Conservation (phyloP, 2,113 vertebrate genomes). For the Psilopsiagon aurifrons region DNA sequence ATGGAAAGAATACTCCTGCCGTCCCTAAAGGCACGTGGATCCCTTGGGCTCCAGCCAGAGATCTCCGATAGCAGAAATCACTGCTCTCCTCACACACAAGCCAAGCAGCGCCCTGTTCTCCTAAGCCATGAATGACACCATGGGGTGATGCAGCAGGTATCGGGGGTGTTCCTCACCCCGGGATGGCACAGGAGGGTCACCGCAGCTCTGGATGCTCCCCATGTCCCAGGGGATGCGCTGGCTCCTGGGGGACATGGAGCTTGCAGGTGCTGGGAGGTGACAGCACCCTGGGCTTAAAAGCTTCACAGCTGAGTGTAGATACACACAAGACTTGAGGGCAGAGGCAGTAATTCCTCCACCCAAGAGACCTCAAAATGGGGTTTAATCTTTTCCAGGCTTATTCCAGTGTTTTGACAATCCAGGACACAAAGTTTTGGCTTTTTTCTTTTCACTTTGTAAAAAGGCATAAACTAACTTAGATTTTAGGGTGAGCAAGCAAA, state of each 20-base stretch:
- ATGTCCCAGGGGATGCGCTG: accelerated
- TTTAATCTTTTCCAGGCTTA: not conserved
- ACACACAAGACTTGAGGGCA: not conserved
- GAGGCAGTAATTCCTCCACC: not conserved
- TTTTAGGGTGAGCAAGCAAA: not conserved
- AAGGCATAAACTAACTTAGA: not conserved
- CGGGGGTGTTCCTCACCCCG: not conserved
- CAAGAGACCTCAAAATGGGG: not conserved
- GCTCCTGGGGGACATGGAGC: not conserved
- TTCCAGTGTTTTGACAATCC: not conserved
- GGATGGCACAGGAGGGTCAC: not conserved
- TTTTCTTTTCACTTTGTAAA: not conserved
- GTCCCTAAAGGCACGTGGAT: not conserved
- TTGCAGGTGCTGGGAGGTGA: not conserved
- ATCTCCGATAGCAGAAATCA: not conserved
- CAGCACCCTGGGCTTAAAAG: not conserved
- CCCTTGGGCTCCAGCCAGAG: not conserved
- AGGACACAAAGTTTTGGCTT: not conserved
- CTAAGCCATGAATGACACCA: not conserved
- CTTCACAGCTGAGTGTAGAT: not conserved
- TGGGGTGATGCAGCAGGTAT: not conserved
- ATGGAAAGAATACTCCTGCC: not conserved
- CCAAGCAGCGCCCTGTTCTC: not conserved
- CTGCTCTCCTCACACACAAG: accelerated
- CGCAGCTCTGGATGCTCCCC: not conserved